Conservation (phyloP, 1,140 invertebrate species). For the Temnothorax nylanderi region DNA sequence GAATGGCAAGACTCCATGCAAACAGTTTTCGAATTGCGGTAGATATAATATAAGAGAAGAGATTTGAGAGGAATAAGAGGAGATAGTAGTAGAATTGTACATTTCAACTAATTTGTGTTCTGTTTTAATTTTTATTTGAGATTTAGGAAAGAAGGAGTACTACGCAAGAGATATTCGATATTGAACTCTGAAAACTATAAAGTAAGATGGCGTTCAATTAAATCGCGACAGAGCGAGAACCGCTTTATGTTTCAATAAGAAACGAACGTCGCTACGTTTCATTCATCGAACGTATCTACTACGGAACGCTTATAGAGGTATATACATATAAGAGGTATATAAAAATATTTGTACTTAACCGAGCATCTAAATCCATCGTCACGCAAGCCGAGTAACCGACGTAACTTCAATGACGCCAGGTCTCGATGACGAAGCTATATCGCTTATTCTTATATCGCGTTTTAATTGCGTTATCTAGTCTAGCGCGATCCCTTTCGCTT, state of each 20-base stretch:
- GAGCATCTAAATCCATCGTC: background rate
- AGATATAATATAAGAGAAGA: background rate
- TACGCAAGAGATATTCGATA: too few species aligned
- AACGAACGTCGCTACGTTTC: background rate
- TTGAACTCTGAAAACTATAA: background rate
- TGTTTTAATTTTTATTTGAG: background rate
- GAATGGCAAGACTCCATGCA: background rate
- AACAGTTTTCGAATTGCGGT: background rate
- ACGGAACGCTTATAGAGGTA: background rate
- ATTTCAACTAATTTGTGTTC: background rate
- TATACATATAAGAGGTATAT: too few species aligned
- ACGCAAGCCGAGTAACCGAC: background rate
- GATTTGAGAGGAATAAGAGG: background rate
- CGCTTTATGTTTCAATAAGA: background rate
- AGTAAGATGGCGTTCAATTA: background rate
- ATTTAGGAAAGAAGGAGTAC: background rate
- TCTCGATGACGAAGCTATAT: background rate
- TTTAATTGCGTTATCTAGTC: constrained; percentile 13
- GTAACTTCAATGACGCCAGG: background rate
- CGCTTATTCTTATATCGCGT: too few species aligned
- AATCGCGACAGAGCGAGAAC: background rate
- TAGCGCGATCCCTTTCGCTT: background rate
- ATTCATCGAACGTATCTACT: background rate
- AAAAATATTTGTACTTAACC: background rate
- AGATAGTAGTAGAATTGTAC: background rate